Percentiles rank a stretch among this genome's conserved stretches.
Evolutionary conservation across 2,888 invertebrate species (phyloP).

Genomic region (Caenorhabditis imperialis): DNA sequence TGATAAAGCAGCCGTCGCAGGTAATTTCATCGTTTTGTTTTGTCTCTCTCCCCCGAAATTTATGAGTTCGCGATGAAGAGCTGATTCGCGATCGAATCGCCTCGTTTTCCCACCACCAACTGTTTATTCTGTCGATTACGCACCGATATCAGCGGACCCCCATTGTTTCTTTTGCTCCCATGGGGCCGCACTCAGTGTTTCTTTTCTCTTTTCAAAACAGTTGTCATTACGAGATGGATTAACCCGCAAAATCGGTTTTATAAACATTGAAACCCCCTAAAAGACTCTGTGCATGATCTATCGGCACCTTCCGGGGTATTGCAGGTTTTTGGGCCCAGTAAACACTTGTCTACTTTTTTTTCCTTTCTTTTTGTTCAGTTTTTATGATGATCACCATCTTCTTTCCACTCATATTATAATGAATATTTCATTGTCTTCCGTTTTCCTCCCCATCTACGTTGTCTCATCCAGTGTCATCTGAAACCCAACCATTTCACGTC

Average conservation of each 20-base stretch:
- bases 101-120: conserved; percentile 28
- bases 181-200: conserved; percentile 15
- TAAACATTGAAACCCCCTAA: conserved; percentile 33
- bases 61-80: conserved; percentile 31
- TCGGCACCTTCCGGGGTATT: conserved; percentile 43
- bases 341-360: conserved; percentile 22
- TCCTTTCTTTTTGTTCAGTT: conserved; percentile 9
- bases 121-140: conserved; percentile 55
- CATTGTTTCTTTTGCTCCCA: conserved; percentile 46
- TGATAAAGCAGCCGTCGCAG: conserved; percentile 35
- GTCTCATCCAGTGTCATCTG: conserved; percentile 26
- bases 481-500: conserved; percentile 43
- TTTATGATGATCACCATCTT: conserved; percentile 2
- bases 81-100: conserved; percentile 11
- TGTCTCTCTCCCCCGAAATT: conserved; percentile 41
- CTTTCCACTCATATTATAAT: too few species aligned
- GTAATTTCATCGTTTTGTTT: conserved; percentile 51
- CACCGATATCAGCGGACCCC: conserved; percentile 30
- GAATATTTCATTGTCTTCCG: conserved; percentile 20
- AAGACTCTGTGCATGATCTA: conserved; percentile 25
- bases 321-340: conserved; percentile 21
- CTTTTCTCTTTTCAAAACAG: conserved; percentile 50
- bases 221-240: conserved; percentile 53
- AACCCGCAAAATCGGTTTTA: conserved; percentile 45
- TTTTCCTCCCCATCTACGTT: neutral